Evolutionary conservation across 1,140 invertebrate species (phyloP), one percentile per base, ranked within the genome.

Genomic region (Globodera ellingtonae): DNA sequence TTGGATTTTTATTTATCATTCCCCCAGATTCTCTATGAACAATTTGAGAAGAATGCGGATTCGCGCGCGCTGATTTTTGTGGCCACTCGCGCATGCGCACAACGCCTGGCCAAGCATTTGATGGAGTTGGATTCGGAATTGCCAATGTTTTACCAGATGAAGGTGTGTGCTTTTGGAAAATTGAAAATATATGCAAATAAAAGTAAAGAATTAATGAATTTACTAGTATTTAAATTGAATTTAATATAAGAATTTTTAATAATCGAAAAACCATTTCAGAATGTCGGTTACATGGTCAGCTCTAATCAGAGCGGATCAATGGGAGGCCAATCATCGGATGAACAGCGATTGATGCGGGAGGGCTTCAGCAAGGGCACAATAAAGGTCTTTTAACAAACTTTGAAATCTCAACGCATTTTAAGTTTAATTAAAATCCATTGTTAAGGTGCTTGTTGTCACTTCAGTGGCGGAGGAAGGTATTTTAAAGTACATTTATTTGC

Each of bases 41-140:
- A 85, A 67, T 86, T 84, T 59, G 69, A 15, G 10, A 35, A 62
- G 6, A 59, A 87, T 4, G 67, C 70, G 24, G 74, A 86, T 15
- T 79, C 84, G 7, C 76, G 85, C 0, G 72, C 81, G 9, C 62
- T 86, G 13, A 86, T 86, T 73, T 86, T 86, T 65, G 85, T 86
- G 5, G 47, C 84, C 13, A 84, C 75, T 10, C 72, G 84, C 62
- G 70, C 56, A 59, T 81, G 59, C 24, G 79, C 79, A 44, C 59
- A 71, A 70, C 70, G 77, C 21, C 46, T 81, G 47, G 24, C 74
- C 52, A 71, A 78, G n/a, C 80, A 81, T 80, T 44, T 81, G 15
- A 81, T 44, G 35, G 59, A 72, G 66, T 21, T 80, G 18, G 10
- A 79, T 3, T 9, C n/a, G 0, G 44, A 75, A 65, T 70, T 75